Conservation (phyloP, 2,797 vertebrate species). For the Rhinatrema bivittatum region DNA sequence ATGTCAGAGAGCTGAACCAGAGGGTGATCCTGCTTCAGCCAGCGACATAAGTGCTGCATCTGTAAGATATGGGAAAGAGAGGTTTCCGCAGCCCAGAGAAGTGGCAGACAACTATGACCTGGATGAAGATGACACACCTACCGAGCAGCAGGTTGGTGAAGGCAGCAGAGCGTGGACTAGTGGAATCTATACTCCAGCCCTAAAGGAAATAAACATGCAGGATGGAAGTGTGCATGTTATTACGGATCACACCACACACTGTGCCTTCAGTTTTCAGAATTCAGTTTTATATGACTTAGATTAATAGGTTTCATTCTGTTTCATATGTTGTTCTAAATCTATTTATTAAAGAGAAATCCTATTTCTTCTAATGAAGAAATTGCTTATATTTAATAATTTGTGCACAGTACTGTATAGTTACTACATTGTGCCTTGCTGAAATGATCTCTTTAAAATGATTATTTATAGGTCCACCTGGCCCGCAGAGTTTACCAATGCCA, state of each 20-base stretch:
- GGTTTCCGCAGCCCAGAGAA: neutral
- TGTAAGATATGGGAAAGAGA: neutral
- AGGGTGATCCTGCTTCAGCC: conserved; percentile 12
- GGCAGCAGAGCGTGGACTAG: neutral
- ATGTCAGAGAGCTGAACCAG: neutral
- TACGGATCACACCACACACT: conserved; percentile 60
- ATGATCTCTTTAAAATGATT: too few relatives aligned
- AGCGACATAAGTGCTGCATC: neutral
- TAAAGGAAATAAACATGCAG: conserved; percentile 53
- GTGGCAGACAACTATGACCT: neutral
- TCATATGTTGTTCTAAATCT: too few relatives aligned
- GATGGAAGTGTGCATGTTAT: conserved; percentile 56
- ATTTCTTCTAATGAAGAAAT: too few relatives aligned
- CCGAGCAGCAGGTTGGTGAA: neutral
- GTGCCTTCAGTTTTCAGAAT: conserved; percentile 70
- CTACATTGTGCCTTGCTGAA: too few relatives aligned
- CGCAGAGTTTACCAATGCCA: too few relatives aligned
- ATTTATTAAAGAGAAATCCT: too few relatives aligned
- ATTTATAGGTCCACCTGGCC: too few relatives aligned
- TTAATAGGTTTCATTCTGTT: conserved; percentile 44
- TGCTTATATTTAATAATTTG: too few relatives aligned
- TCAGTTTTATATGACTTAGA: conserved; percentile 74
- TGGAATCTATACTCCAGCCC: neutral
- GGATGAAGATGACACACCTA: conserved; percentile 29
- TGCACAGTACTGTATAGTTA: too few relatives aligned